phyloP scores from a whole-genome alignment of 2,888 invertebrate species.

The Palloptera scutellata region DNA sequence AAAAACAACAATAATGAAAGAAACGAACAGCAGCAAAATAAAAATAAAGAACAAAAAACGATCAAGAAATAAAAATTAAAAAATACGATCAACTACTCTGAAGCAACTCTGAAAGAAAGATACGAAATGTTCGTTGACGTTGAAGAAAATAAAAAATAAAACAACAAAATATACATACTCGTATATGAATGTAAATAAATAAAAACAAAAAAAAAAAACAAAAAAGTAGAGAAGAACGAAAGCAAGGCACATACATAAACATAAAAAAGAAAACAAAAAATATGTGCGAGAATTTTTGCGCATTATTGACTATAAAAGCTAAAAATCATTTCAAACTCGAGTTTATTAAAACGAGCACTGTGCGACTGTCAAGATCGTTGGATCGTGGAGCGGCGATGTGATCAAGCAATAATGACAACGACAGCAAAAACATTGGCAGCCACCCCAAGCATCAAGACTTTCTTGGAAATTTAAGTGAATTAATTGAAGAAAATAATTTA shows the following conservation, averaged over 20 bases:
- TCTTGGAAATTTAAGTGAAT: background rate
- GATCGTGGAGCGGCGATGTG: background rate
- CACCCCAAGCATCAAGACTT: background rate
- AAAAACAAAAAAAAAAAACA: conserved; percentile 34
- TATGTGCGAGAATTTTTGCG: conserved; percentile 52
- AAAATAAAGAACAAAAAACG: conserved; percentile 1
- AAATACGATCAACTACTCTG: conserved; percentile 17
- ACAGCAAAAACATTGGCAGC: background rate
- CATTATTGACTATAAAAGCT: conserved; percentile 61
- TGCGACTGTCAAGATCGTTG: conserved; percentile 61
- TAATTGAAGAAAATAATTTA: background rate
- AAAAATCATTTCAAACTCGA: conserved; percentile 63
- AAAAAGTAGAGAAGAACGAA: conserved; percentile 37
- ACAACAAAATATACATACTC: conserved; percentile 37
- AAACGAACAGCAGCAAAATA: background rate
- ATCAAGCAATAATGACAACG: background rate
- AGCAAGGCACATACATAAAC: conserved; percentile 28
- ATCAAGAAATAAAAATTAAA: background rate
- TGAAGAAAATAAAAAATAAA: conserved; percentile 31
- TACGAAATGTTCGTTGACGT: conserved; percentile 24
- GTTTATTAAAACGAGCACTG: conserved; percentile 65
- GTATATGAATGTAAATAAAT: conserved; percentile 35
- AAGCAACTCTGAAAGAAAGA: conserved; percentile 16
- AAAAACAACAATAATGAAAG: background rate
- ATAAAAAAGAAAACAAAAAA: conserved; percentile 9